Evolutionary conservation across 2,797 vertebrate species (phyloP).

Genomic region (Danio tinwini): DNA sequence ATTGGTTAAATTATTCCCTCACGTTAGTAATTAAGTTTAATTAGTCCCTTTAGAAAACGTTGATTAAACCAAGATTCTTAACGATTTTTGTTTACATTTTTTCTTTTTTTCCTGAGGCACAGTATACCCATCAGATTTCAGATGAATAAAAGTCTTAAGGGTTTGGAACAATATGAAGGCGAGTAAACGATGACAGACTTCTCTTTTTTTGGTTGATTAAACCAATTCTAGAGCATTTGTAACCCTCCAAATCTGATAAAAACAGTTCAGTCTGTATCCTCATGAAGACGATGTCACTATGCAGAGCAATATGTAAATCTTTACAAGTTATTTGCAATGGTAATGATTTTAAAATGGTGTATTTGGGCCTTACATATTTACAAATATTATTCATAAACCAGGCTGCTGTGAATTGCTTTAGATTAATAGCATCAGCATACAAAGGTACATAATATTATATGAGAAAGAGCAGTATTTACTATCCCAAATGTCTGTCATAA

Average conservation of each 20-base stretch:
- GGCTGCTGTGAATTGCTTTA: conserved; percentile 30
- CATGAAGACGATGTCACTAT: background rate
- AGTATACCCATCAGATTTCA: too few species aligned
- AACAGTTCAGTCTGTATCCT: background rate
- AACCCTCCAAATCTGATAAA: background rate
- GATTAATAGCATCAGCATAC: background rate
- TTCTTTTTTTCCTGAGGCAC: too few species aligned
- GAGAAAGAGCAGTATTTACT: conserved; percentile 21
- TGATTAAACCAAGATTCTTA: too few species aligned
- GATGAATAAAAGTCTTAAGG: too few species aligned
- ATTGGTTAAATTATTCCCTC: too few species aligned
- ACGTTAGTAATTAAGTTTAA: too few species aligned
- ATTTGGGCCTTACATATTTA: background rate
- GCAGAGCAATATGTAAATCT: background rate
- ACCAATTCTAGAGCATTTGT: background rate
- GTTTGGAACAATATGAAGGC: too few species aligned
- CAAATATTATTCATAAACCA: conserved; percentile 1
- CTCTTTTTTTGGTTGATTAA: too few species aligned
- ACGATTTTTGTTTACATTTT: too few species aligned
- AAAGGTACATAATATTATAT: conserved; percentile 1
- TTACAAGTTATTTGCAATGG: background rate
- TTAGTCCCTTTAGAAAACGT: too few species aligned
- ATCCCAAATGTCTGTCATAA: conserved; percentile 11
- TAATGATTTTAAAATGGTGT: conserved; percentile 7
- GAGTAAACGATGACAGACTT: too few species aligned